Evolutionary conservation across 2,113 vertebrate species (phyloP).

Genomic region (Heterotilapia buettikoferi): DNA sequence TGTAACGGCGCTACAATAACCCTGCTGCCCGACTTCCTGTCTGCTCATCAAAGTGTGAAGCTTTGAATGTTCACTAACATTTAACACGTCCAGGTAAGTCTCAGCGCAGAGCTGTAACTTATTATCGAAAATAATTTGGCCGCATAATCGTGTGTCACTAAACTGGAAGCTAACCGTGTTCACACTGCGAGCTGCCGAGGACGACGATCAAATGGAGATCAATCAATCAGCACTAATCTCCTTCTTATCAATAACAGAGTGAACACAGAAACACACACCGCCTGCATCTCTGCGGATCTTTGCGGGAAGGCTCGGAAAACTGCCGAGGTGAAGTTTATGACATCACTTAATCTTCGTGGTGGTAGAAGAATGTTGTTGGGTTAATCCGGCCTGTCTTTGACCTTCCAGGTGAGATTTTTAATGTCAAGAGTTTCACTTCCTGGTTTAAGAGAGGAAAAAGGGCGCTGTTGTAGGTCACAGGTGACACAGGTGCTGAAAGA

Average conservation of each 20-base stretch:
- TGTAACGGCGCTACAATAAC: not conserved
- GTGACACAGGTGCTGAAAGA: not conserved
- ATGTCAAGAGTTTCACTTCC: not conserved
- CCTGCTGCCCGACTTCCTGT: not conserved
- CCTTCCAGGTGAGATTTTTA: not conserved
- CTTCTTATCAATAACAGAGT: not conserved
- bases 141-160: not conserved
- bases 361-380: not conserved
- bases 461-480: not conserved
- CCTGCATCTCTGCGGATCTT: fast-evolving
- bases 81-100: not conserved
- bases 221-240: not conserved
- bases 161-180: slow-evolving; percentile 11
- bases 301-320: not conserved
- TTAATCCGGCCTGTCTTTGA: not conserved
- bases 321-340: fast-evolving
- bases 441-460: not conserved
- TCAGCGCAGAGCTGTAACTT: not conserved
- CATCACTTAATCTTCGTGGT: too few relatives aligned
- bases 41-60: not conserved
- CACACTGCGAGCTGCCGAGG: not conserved
- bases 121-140: not conserved
- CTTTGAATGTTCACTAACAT: slow-evolving; percentile 18
- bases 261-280: fast-evolving
- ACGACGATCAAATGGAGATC: not conserved